phyloP scores from a whole-genome alignment of 2,888 invertebrate genomes.

The Chaetogeoica ovagalla region DNA sequence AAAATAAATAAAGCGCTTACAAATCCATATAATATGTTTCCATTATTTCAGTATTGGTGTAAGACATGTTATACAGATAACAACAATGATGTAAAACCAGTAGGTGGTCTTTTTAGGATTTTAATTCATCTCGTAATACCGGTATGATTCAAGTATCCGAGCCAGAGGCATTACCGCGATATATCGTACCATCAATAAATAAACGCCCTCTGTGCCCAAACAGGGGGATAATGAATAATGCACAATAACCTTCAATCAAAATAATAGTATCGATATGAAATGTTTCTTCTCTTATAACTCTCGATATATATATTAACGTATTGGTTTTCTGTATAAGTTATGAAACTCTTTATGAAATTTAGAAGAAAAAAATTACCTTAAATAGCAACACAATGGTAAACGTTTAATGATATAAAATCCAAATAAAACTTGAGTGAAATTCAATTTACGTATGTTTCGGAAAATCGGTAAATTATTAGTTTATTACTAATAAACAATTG shows the following conservation, averaged over 20 bases:
- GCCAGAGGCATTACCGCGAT: constrained; percentile 33
- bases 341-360: too few relatives aligned
- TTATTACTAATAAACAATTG: too few relatives aligned
- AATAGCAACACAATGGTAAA: too few relatives aligned
- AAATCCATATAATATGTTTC: neutral
- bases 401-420: too few relatives aligned
- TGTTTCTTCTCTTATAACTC: neutral
- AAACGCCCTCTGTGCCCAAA: constrained; percentile 26
- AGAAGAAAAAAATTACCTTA: too few relatives aligned
- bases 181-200: neutral
- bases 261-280: neutral
- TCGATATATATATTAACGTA: neutral
- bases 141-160: constrained; percentile 25
- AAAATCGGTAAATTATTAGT: too few relatives aligned
- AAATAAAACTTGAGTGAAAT: too few relatives aligned
- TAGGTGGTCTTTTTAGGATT: constrained; percentile 21
- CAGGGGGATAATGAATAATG: constrained; percentile 17
- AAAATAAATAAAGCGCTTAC: neutral
- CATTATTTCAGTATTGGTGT: neutral
- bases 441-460: too few relatives aligned
- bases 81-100: constrained; percentile 20
- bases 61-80: neutral
- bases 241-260: constrained; percentile 22
- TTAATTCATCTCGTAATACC: constrained; percentile 28
- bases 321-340: neutral